These are phyloP conservation scores for Bos indicus DNA, from an alignment of 2,113 vertebrate species.

Conservation along the genomic window DNA sequence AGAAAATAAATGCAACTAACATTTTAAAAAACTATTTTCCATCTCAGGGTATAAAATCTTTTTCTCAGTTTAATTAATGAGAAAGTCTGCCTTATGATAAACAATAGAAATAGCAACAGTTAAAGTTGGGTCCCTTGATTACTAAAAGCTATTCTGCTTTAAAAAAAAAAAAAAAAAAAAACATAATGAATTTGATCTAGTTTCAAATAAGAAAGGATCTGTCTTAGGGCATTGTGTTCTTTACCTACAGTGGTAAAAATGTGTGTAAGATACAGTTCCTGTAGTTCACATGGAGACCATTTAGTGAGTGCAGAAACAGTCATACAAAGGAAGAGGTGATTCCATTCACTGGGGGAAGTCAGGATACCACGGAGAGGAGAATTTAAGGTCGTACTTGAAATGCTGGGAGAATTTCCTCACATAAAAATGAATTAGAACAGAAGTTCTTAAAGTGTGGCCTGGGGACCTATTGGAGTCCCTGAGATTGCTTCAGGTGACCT, in stretches of 20 bases:
- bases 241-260: background rate
- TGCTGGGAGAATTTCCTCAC: background rate
- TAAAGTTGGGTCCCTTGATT: background rate
- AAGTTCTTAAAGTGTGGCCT: background rate
- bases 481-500: background rate
- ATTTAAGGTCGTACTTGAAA: background rate
- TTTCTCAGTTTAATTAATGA: background rate
- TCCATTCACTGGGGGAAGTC: background rate
- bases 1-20: background rate
- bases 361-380: background rate
- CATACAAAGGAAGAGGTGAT: background rate
- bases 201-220: background rate
- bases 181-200: background rate
- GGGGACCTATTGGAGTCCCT: background rate
- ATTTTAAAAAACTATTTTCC: background rate
- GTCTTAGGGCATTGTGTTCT: background rate
- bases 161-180: background rate
- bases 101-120: background rate
- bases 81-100: background rate
- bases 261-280: background rate
- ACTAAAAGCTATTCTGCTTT: background rate
- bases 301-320: too few species aligned
- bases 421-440: background rate
- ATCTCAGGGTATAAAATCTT: background rate
- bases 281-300: background rate